Evolutionary conservation across 2,888 invertebrate genomes (phyloP), one percentile per base, ranked within the genome.

Genomic region (Oligia latruncula): DNA sequence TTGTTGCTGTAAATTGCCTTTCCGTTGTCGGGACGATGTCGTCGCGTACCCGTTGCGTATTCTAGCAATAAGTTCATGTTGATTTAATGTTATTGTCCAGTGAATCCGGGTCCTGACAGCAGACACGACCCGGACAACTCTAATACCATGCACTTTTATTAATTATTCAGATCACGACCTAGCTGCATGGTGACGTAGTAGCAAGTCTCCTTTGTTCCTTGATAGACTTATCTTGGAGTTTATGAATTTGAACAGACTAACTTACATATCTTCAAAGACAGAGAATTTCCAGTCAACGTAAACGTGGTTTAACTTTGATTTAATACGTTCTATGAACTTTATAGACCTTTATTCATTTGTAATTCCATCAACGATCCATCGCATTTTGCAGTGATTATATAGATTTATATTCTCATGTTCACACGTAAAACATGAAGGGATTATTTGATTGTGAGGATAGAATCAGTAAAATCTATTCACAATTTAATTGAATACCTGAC

Each of bases 1-100:
- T 95, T 95, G 95, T 93, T 92, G 94, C 93, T 93, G 95, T 95
- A 96, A 95, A 95, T 95, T 93, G 93, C 92, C 92, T 90, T 90
- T 91, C 90, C 92, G 92, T 92, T 92, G 93, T 92, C 91, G 93
- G 90, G 93, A 91, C 92, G 91, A 92, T 91, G 94, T 92, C 94
- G 93, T 92, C 93, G 94, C 93, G 92, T 92, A 85, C 89, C 87
- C 92, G 93, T 90, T 91, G 92, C 93, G 93, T 92, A 90, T 90
- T 91, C 91, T 90, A 89, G 90, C 93, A 89, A 92, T 93, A 94
- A 93, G 93, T 93, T 93, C 92, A 92, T 92, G 91, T 92, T 94
- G 94, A 94, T 94, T 93, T 94, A 94, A 92, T 91, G 93, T 94
- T 94, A 94, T 94, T 93, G 94, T 93, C 89, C 90, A 85, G 87